Base-by-base conservation (phyloP, 2,113 vertebrate genomes). In the Ictalurus punctatus region DNA sequence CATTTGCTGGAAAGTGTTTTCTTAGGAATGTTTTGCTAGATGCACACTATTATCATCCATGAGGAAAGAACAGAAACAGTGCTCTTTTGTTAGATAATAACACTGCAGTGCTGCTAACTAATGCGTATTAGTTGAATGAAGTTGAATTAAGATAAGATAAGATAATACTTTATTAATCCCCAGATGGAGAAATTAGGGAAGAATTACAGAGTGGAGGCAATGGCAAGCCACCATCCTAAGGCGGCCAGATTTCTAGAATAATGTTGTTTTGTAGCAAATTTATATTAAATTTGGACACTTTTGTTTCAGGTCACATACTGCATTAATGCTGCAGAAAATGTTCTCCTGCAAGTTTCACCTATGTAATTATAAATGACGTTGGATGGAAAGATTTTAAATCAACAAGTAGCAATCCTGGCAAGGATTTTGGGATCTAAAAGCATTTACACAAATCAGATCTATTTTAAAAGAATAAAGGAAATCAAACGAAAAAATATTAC, bases 21-120 rank as follows among this genome's bases (percentile, higher is more conserved):
- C 78, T 37, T 40, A 23, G 0, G 25, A 78, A 86, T 78, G 85
- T 40, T 86, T 86, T 59, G 23, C 52, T 76, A 44, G 69, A 86
- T 76, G 71, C 54, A 76, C 52, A 40, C 34, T 86, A 40, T 40
- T 19, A 14, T 40, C 6, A 0, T 4, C 63, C 7, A 6, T 34
- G 69, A 71, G 69, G 30, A 37, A 67, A n/a, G 3, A 73, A 73
- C 6, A 23, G 21, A 23, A 25, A 25, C 1, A 25, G 19, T 25
- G 9, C 37, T 48, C 23, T 44, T 76, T 48, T 48, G 3, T 13
- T 76, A 23, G 8, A 56, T 5, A 56, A 30, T 30, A 30, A 30
- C 5, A 0, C 27, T 17, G 21, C 1, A 7, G 52, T 81, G 79
- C 16, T 30, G 14, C 52, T 54, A 54, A 44, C 76, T 54, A 27